These are phyloP conservation scores for Pelodiscus sinensis DNA, from an alignment of 2,113 vertebrate species.

Conservation along the genomic window DNA sequence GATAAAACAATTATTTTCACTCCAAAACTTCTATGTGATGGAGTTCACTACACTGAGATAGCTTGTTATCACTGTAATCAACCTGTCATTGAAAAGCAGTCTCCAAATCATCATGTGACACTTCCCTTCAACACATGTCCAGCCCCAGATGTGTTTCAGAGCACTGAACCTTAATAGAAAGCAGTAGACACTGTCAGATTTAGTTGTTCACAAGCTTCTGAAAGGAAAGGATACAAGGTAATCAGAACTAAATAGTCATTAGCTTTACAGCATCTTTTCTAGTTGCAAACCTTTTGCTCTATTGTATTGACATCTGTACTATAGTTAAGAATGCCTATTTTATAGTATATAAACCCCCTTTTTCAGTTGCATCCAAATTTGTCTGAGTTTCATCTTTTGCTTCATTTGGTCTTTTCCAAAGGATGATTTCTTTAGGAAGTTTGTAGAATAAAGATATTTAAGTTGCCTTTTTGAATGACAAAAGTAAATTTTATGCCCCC, in stretches of 20 bases:
- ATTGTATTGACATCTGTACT: background rate
- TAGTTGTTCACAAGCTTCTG: constrained; percentile 4
- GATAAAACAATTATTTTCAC: background rate
- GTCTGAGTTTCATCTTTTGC: background rate
- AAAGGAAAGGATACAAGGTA: background rate
- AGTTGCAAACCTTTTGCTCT: background rate
- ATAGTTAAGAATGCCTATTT: background rate
- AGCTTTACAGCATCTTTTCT: constrained; percentile 10
- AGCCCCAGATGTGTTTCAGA: background rate
- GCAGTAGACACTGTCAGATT: background rate
- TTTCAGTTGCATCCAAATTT: background rate
- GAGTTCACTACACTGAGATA: constrained; percentile 11
- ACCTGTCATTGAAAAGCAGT: constrained; percentile 25
- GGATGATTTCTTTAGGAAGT: background rate
- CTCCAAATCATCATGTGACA: constrained; percentile 29
- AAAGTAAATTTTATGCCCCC: background rate
- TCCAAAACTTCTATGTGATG: constrained; percentile 6
- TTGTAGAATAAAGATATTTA: background rate
- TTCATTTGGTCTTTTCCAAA: background rate
- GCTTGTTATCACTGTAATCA: constrained; percentile 45
- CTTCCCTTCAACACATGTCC: constrained; percentile 60
- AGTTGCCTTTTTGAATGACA: background rate
- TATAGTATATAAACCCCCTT: background rate
- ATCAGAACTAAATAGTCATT: background rate
- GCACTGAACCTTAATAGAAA: constrained; percentile 9